Base-by-base conservation (phyloP, 37 sponge, comb jelly and placozoan species). In the Spongilla lacustris region DNA sequence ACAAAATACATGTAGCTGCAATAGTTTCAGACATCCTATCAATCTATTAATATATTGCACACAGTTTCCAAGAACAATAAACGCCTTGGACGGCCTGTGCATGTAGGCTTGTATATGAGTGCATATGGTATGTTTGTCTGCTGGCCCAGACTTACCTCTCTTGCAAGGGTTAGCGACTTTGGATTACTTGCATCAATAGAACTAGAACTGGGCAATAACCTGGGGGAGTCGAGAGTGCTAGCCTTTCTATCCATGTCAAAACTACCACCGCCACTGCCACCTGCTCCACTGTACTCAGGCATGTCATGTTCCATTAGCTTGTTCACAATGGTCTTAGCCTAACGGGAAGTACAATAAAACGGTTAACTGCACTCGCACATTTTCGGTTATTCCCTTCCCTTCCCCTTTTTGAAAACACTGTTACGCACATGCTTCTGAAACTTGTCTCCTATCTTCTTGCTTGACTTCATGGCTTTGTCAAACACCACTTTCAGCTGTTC, bases 401-500 rank as follows among this genome's bases (percentile, higher is more conserved):
- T 46, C 46, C 46, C 46, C 8, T 46, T 46, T 46, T 8, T 3
- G 76, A 21, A 31, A 6, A 2, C 32, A 75, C 32, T 24, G 24
- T 36, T 37, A 75, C 79, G 41, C 79, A 79, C 74, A 73, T 31
- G 74, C 30, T 34, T 73, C 32, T 33, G 32, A 31, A 73, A 31
- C 30, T 26, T 34, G 26, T 37, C 30, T 27, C 34, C 28, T 30
- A 30, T 28, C 34, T 22, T 25, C 23, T 31, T 50, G 34, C 84
- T 49, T 11, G 73, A 73, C 58, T 73, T 83, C 27, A 69, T 11
- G 9, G 34, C 71, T 30, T 85, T 48, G 58, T 58, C 58, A 48
- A 85, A 85, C 22, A 76, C 85, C 26, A 33, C 28, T 33, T 86
- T 86, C 34, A 85, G 67, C 58, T 90, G 76, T 26, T 81, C 82